A percentile compares a stretch with the other conserved stretches of the same genome.
Evolutionary conservation across 2,888 invertebrate genomes (phyloP).

Genomic region (Camptogramma bilineatum): DNA sequence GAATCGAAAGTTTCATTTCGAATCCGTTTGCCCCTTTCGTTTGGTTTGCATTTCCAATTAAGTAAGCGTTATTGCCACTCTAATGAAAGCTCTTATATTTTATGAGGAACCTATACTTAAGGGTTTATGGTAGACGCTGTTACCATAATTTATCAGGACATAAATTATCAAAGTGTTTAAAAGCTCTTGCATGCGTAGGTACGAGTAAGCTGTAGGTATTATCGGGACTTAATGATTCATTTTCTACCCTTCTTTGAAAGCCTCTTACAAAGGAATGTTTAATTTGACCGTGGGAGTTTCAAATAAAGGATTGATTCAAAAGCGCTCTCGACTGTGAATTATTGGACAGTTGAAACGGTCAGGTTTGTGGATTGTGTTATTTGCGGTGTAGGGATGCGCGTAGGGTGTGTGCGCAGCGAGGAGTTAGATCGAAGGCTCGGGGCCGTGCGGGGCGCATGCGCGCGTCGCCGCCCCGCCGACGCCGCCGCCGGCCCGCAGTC

Average conservation of each 20-base stretch:
- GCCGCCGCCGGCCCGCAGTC: slow-evolving; percentile 74
- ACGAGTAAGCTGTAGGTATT: slow-evolving; percentile 20
- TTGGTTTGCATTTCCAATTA: slow-evolving; percentile 66
- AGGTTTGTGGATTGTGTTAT: slow-evolving; percentile 75
- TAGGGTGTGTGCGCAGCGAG: slow-evolving; percentile 65
- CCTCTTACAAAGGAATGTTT: slow-evolving; percentile 48
- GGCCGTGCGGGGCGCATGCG: slow-evolving; percentile 67
- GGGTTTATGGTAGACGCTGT: slow-evolving; percentile 40
- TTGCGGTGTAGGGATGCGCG: slow-evolving; percentile 76
- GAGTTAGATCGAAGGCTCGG: slow-evolving; percentile 78
- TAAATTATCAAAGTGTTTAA: slow-evolving; percentile 31
- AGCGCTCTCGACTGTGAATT: slow-evolving; percentile 54
- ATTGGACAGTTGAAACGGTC: slow-evolving; percentile 63
- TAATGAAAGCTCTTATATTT: slow-evolving; percentile 35
- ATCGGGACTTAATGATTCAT: slow-evolving; percentile 21
- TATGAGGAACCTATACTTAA: slow-evolving; percentile 45
- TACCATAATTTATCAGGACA: slow-evolving; percentile 50
- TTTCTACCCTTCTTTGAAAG: slow-evolving; percentile 15
- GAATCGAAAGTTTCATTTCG: slow-evolving; percentile 49
- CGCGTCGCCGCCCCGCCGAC: slow-evolving; percentile 61
- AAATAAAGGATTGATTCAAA: slow-evolving; percentile 52
- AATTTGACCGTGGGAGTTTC: slow-evolving; percentile 26
- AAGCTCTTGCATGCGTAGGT: slow-evolving; percentile 40
- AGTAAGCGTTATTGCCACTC: slow-evolving; percentile 43
- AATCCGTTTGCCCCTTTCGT: slow-evolving; percentile 50